phyloP scores from a whole-genome alignment of 2,797 vertebrate species.

The Myotis planiceps region DNA sequence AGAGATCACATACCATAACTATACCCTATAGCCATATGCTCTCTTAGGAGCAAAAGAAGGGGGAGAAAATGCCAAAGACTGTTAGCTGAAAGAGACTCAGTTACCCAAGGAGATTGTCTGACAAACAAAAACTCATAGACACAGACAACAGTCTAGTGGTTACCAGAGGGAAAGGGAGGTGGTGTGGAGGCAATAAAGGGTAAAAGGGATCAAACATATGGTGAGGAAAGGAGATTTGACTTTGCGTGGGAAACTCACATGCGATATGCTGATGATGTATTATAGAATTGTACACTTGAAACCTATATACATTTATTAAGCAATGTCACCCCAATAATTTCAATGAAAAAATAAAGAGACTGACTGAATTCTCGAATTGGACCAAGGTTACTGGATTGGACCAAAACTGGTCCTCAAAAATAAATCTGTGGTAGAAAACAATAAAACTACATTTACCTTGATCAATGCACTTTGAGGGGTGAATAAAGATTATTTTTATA shows the following conservation, averaged over 20 bases:
- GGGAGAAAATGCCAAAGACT: background rate
- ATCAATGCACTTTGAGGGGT: background rate
- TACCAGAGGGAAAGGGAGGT: background rate
- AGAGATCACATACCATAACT: background rate
- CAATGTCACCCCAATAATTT: background rate
- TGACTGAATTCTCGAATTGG: background rate
- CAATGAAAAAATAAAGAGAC: background rate
- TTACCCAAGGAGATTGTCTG: background rate
- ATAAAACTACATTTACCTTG: background rate
- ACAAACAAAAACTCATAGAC: background rate
- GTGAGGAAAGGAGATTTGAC: background rate
- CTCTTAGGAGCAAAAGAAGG: background rate
- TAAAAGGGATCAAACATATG: background rate
- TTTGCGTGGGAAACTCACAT: background rate
- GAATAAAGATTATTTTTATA: background rate
- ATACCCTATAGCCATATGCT: background rate
- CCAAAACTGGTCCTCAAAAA: background rate
- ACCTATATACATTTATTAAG: background rate
- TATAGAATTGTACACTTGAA: background rate
- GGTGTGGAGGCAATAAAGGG: background rate
- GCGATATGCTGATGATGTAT: background rate
- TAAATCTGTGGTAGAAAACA: background rate
- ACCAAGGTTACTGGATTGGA: background rate
- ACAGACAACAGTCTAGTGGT: background rate
- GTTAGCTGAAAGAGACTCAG: background rate